Evolutionary conservation across 2,888 invertebrate genomes (phyloP).

Genomic region (Dryocosmus kuriphilus): DNA sequence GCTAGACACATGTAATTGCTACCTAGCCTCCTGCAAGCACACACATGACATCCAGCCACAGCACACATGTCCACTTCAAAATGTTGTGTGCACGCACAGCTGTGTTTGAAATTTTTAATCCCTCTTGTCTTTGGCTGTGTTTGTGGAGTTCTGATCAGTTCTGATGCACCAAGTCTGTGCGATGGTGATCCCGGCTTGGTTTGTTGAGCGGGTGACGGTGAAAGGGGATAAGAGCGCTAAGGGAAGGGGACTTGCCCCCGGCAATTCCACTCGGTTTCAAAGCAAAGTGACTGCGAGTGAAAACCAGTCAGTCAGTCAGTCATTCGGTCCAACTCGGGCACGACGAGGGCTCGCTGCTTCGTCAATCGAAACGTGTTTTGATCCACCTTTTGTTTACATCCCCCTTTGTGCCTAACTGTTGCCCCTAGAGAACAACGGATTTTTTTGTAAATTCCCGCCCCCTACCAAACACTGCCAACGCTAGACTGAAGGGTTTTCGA

Average conservation of each 20-base stretch:
- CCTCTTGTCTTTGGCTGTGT: conserved; percentile 2
- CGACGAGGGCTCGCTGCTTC: conserved; percentile 61
- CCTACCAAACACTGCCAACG: conserved; percentile 14
- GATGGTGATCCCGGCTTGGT: conserved; percentile 12
- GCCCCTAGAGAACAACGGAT: neutral
- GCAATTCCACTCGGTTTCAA: conserved; percentile 65
- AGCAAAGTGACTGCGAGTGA: conserved; percentile 68
- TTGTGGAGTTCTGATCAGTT: neutral
- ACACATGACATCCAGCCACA: conserved; percentile 38
- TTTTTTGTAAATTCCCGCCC: neutral
- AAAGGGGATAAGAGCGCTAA: conserved; percentile 44
- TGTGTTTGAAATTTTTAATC: conserved; percentile 19
- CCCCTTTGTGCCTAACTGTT: neutral
- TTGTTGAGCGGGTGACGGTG: conserved; percentile 26
- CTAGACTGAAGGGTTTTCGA: neutral
- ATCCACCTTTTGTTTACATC: conserved; percentile 34
- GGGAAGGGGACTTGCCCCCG: conserved; percentile 58
- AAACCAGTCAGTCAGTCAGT: conserved; percentile 71
- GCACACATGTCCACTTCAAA: conserved; percentile 7
- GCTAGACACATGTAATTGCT: conserved; percentile 33
- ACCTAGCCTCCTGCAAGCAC: conserved; percentile 6
- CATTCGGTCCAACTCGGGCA: conserved; percentile 69
- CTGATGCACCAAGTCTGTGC: conserved; percentile 36
- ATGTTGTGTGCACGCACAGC: conserved; percentile 11
- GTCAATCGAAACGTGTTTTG: conserved; percentile 33